Base-by-base conservation (phyloP, 2,888 invertebrate species). In the Diarsia dahlii region DNA sequence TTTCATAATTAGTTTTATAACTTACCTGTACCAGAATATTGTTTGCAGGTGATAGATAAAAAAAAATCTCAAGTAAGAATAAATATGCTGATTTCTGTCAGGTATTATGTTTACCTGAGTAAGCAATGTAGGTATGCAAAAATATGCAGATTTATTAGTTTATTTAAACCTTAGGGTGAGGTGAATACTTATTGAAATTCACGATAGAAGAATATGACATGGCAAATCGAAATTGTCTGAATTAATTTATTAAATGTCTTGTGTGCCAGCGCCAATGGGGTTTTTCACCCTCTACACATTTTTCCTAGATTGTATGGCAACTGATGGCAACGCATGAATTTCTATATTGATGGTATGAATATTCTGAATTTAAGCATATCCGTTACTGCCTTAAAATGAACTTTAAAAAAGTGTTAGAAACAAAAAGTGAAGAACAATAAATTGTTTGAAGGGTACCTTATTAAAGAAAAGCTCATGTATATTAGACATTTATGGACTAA, bases 1-100 rank as follows among this genome's bases (percentile, higher is more conserved):
- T 69, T 64, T 13, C 13, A 34, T 72, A 64, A 62, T 80, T 76
- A 50, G 64, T 73, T 76, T 72, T 72, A 64, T 71, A 48, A 58
- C 23, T 71, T 68, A 56, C 54, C 60, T n/a, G 39, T 46, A 23
- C 54, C 12, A 46, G 3, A 23, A 8, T 62, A 4, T 46, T 34
- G 0, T 28, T 64, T 0, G 69, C 69, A 69, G 69, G n/a, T 63
- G 34, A 23, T 39, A 5, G 1, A 6, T 39, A 8, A 8, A 39
- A 8, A 39, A 39, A 39, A 39, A 39, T 39, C 8, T 8, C 1
- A 23, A 28, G 13, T 60, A 18, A 18, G 9, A 60, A 60, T 18
- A 34, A 60, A 34, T 20, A 60, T 60, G 60, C 20, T 34, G 60
- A 34, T 20, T 20, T 60, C 18, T 18, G 60, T 18, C 60, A 60